These are phyloP conservation scores for Etheostoma spectabile DNA, from an alignment of 2,113 vertebrate species.

Conservation along the genomic window DNA sequence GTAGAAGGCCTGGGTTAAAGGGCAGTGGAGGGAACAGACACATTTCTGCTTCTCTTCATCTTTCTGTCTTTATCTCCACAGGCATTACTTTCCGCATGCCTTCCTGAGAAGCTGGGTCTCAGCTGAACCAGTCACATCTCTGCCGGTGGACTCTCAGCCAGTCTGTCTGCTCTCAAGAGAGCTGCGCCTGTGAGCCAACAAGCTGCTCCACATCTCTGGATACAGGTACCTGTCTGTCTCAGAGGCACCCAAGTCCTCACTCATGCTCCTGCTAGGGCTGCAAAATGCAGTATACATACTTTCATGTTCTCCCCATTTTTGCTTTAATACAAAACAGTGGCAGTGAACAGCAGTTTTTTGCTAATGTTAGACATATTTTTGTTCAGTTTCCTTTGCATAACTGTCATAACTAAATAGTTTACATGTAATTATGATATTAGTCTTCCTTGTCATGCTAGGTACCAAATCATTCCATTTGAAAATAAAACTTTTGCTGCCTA, in stretches of 20 bases:
- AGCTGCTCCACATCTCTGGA: constrained; percentile 58
- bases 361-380: no score
- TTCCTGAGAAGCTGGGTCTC: constrained; percentile 85
- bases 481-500: no score
- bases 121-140: constrained; percentile 75
- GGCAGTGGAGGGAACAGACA: not conserved
- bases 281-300: no score
- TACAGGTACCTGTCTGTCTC: constrained; percentile 56
- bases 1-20: not conserved
- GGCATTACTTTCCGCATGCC: constrained; percentile 78
- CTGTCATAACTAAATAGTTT: no score
- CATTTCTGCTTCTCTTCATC: not conserved
- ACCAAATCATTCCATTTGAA: no score
- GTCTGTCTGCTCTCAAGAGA: constrained; percentile 76
- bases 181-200: constrained; percentile 80
- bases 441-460: no score
- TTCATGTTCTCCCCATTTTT: no score
- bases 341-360: no score
- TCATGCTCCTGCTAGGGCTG: not conserved
- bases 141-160: constrained; percentile 75
- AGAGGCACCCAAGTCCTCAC: not conserved
- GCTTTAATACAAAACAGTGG: no score
- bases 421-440: no score
- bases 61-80: constrained; percentile 13
- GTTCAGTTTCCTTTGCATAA: no score